Percentiles rank a stretch among this genome's conserved stretches.
phyloP scores from a whole-genome alignment of 2,113 vertebrate species.

The Pterophyllum scalare region DNA sequence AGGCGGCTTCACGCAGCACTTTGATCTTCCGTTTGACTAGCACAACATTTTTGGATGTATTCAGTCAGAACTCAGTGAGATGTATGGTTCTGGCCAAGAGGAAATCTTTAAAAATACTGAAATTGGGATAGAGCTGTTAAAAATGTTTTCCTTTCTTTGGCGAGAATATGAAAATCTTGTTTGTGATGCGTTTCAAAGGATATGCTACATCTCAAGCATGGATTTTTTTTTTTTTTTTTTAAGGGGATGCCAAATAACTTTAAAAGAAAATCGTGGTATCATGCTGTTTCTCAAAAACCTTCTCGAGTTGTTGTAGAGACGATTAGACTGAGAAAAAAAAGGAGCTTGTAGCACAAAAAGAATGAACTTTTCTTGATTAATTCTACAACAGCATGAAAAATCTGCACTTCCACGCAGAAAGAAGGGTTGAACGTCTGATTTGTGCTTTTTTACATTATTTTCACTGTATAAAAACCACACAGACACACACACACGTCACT shows the following conservation, averaged over 20 bases:
- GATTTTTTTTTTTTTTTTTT: neutral
- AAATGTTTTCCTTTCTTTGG: conserved; percentile 42
- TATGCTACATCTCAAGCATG: neutral
- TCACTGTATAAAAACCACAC: neutral
- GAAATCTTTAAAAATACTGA: conserved; percentile 14
- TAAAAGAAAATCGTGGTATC: conserved; percentile 12
- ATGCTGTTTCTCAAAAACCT: conserved; percentile 30
- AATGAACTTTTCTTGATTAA: conserved; percentile 40
- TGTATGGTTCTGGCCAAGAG: conserved; percentile 11
- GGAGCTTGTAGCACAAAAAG: conserved; percentile 25
- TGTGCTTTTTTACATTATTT: conserved; percentile 17
- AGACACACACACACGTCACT: conserved; percentile 2
- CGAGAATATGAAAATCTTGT: conserved; percentile 18
- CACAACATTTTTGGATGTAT: conserved; percentile 39
- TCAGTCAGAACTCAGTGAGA: conserved; percentile 33
- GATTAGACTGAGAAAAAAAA: conserved; percentile 16
- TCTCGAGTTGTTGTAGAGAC: conserved; percentile 19
- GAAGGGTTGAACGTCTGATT: neutral
- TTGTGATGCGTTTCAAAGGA: conserved; percentile 37
- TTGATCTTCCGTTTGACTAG: conserved; percentile 54
- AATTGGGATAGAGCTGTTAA: conserved; percentile 9
- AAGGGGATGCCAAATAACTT: conserved; percentile 37
- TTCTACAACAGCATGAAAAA: conserved; percentile 30
- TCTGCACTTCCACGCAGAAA: neutral
- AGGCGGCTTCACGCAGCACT: conserved; percentile 24